Evolutionary conservation across 2,888 invertebrate species (phyloP).

Genomic region (Trisateles emortualis): DNA sequence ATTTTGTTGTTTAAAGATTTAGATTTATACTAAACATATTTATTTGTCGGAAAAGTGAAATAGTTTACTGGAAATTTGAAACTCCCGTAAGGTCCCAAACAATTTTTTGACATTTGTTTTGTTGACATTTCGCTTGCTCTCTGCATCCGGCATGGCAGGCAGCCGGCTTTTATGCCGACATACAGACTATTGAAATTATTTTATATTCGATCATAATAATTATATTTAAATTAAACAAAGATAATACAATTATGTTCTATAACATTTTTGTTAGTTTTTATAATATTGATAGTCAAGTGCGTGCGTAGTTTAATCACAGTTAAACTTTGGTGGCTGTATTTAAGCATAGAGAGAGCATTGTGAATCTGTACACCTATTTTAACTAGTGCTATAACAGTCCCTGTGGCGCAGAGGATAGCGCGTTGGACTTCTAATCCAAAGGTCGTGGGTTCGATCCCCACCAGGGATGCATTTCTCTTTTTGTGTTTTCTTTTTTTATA

Average conservation of each 20-base stretch:
- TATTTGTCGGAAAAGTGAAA: constrained; percentile 29
- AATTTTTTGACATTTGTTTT: constrained; percentile 61
- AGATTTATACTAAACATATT: too few relatives aligned
- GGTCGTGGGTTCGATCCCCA: constrained; percentile 96
- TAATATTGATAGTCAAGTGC: too few relatives aligned
- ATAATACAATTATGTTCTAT: too few relatives aligned
- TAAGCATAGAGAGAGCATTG: not conserved
- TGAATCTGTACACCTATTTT: constrained; percentile 54
- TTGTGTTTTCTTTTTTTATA: constrained; percentile 12
- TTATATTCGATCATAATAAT: too few relatives aligned
- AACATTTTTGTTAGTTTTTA: too few relatives aligned
- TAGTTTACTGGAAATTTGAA: constrained; percentile 71
- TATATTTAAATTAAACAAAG: too few relatives aligned
- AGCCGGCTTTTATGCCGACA: too few relatives aligned
- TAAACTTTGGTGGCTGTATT: not conserved
- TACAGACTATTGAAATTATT: too few relatives aligned
- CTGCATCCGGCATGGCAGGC: too few relatives aligned
- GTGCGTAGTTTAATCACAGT: too few relatives aligned
- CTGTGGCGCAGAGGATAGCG: constrained; percentile 96
- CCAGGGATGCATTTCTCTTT: constrained; percentile 88
- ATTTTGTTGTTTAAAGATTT: constrained; percentile 49
- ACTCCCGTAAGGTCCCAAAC: constrained; percentile 63
- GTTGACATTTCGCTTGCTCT: constrained; percentile 67
- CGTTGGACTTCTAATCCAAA: constrained; percentile 97
- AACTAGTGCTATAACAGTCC: constrained; percentile 76